These are phyloP conservation scores for Pelobates cultripes DNA, from an alignment of 2,797 vertebrate species.

Conservation along the genomic window DNA sequence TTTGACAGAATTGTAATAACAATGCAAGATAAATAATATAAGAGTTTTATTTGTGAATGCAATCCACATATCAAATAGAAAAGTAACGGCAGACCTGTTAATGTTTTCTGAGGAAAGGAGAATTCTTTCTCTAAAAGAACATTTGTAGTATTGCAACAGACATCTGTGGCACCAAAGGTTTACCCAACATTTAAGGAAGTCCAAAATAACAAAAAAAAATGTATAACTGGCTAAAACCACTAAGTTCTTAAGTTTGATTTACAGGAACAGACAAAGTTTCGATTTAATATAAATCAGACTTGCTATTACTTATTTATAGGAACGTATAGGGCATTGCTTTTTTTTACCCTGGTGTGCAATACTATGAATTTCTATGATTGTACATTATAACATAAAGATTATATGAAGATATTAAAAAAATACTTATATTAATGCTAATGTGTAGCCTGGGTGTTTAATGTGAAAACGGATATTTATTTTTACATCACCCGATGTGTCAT, in stretches of 20 bases:
- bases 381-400: too few relatives aligned
- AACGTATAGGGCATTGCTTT: too few relatives aligned
- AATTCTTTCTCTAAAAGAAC: neutral
- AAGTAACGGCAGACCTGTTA: neutral
- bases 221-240: conserved; percentile 59
- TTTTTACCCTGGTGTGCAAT: too few relatives aligned
- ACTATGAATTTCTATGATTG: too few relatives aligned
- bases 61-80: neutral
- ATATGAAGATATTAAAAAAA: too few relatives aligned
- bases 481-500: too few relatives aligned
- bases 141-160: neutral
- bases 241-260: conserved; percentile 47
- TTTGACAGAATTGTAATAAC: too few relatives aligned
- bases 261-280: conserved; percentile 60
- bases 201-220: conserved; percentile 49
- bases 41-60: too few relatives aligned
- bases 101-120: neutral
- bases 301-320: neutral
- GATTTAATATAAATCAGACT: conserved; percentile 43
- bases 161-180: conserved; percentile 3
- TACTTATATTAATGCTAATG: too few relatives aligned
- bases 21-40: too few relatives aligned
- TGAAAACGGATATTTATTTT: too few relatives aligned
- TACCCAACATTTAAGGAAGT: conserved; percentile 63
- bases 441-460: too few relatives aligned